Percentiles rank a stretch among this genome's conserved stretches.
Evolutionary conservation across 2,888 invertebrate genomes (phyloP).

Genomic region (Trachelus stipa): DNA sequence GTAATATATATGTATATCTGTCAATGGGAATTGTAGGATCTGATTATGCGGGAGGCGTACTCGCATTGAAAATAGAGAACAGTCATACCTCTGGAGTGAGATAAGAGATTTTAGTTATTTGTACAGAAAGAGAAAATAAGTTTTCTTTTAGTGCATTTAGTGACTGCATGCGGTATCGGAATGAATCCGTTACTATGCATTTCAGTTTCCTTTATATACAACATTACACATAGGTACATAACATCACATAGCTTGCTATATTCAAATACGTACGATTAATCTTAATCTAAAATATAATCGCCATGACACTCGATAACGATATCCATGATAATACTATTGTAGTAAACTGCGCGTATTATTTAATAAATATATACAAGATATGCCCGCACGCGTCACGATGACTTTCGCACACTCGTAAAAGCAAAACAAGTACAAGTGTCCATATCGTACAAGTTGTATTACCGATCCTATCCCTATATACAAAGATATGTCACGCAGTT

Average conservation of each 20-base stretch:
- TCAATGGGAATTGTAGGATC: neutral
- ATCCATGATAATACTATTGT: slow-evolving; percentile 39
- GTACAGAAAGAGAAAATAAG: neutral
- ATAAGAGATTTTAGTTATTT: neutral
- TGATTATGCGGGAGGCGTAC: neutral
- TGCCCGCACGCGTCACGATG: slow-evolving; percentile 17
- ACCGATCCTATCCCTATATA: neutral
- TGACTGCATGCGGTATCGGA: neutral
- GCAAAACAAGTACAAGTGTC: neutral
- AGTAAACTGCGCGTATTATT: slow-evolving; percentile 30
- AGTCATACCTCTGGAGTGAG: neutral
- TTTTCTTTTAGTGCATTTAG: neutral
- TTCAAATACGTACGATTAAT: slow-evolving; percentile 50
- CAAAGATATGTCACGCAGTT: slow-evolving; percentile 3
- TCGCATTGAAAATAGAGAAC: neutral
- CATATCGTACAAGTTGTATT: neutral
- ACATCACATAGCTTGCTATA: slow-evolving; percentile 65
- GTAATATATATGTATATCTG: neutral
- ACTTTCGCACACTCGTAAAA: neutral
- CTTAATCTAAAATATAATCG: slow-evolving; percentile 31
- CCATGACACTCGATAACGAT: slow-evolving; percentile 33
- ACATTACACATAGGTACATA: slow-evolving; percentile 62
- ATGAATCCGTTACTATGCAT: slow-evolving; percentile 35
- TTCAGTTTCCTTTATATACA: slow-evolving; percentile 60
- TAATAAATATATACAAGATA: slow-evolving; percentile 41